A percentile compares a stretch with the other conserved stretches of the same genome.
phyloP scores from a whole-genome alignment of 2,113 vertebrate species.

The Nibea albiflora region DNA sequence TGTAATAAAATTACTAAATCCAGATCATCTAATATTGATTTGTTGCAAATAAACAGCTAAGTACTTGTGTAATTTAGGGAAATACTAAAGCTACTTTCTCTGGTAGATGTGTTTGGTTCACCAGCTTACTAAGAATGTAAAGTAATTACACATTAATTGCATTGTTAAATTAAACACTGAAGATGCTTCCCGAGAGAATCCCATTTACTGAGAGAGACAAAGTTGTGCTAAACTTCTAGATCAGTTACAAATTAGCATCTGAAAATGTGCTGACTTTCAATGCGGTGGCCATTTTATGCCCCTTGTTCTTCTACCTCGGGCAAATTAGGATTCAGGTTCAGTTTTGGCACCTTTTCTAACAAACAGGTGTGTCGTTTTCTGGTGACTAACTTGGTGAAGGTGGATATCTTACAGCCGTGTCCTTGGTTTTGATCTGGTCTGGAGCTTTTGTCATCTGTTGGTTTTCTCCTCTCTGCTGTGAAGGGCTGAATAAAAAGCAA shows the following conservation, averaged over 20 bases:
- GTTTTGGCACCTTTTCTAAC: not conserved
- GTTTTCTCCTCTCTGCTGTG: not conserved
- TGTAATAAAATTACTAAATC: not conserved
- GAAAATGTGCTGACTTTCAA: slow-evolving; percentile 20
- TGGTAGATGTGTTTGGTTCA: not conserved
- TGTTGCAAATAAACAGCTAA: no score
- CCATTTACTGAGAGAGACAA: slow-evolving; percentile 10
- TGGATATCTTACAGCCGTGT: not conserved
- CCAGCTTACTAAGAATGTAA: not conserved
- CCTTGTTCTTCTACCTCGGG: not conserved
- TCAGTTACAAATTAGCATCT: slow-evolving; percentile 36
- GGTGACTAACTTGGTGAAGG: not conserved
- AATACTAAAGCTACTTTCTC: not conserved
- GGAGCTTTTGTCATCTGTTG: slow-evolving; percentile 18
- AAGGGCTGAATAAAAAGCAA: slow-evolving; percentile 30
- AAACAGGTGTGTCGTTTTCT: slow-evolving; percentile 1
- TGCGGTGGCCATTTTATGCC: not conserved
- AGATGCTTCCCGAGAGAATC: slow-evolving; percentile 28
- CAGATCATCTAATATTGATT: no score
- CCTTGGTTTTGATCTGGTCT: slow-evolving; percentile 31
- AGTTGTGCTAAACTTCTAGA: slow-evolving; percentile 5
- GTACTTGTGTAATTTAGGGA: not conserved
- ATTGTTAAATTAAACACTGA: slow-evolving; percentile 25
- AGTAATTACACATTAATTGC: slow-evolving; percentile 18
- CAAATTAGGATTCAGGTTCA: not conserved